These are phyloP conservation scores for Stegastes partitus DNA, from an alignment of 2,113 vertebrate species.

Conservation along the genomic window DNA sequence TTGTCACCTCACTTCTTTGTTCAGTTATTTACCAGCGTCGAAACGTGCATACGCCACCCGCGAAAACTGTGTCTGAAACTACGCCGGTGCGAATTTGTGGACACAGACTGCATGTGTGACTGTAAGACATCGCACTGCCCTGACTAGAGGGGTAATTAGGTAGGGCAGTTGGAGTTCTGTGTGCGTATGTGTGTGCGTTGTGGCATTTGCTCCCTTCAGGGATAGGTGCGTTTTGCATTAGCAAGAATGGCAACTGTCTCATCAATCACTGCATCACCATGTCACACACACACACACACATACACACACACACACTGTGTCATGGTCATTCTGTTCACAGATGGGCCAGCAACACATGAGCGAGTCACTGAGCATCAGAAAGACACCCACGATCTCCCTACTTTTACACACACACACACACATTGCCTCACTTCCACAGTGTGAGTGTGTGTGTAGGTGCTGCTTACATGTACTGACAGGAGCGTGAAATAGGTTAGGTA, in stretches of 20 bases:
- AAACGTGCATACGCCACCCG: background rate
- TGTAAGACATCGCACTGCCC: slow-evolving; percentile 60
- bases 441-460: slow-evolving; percentile 31
- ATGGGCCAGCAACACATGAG: slow-evolving; percentile 89
- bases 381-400: slow-evolving; percentile 69
- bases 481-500: slow-evolving; percentile 83
- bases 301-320: slow-evolving; percentile 55
- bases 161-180: slow-evolving; percentile 57
- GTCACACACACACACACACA: slow-evolving; percentile 46
- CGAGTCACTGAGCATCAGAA: slow-evolving; percentile 81
- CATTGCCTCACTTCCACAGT: background rate
- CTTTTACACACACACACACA: slow-evolving; percentile 54
- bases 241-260: slow-evolving; percentile 91
- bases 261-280: slow-evolving; percentile 86
- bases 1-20: background rate
- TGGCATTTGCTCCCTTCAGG: slow-evolving; percentile 78
- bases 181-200: slow-evolving; percentile 59
- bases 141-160: slow-evolving; percentile 72
- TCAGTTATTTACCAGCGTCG: background rate
- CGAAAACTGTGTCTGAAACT: background rate
- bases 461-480: slow-evolving; percentile 74
- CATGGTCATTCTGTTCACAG: slow-evolving; percentile 87
- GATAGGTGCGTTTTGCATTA: slow-evolving; percentile 83
- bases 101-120: slow-evolving; percentile 39
- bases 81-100: slow-evolving; percentile 9